Conservation (phyloP, 2,888 invertebrate genomes). For the Tipula helvola region DNA sequence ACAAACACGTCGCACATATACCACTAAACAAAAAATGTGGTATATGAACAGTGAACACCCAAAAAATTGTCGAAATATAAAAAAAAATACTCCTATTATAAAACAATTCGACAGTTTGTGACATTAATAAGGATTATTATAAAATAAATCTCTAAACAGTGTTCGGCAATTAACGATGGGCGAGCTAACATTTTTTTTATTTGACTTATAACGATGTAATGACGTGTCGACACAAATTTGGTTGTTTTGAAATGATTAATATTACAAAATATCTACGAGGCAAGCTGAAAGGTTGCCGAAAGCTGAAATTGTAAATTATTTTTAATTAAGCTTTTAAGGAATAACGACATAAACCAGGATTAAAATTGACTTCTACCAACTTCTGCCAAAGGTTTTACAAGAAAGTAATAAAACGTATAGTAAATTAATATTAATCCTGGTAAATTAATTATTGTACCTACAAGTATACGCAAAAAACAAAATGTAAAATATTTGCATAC, state of each 20-base stretch:
- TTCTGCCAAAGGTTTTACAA: not conserved
- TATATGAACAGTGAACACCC: too few species aligned
- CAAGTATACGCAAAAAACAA: not conserved
- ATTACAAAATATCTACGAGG: not conserved
- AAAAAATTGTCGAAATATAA: not conserved
- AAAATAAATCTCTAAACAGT: not conserved
- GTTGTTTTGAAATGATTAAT: too few species aligned
- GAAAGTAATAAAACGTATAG: not conserved
- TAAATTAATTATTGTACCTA: not conserved
- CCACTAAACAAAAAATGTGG: too few species aligned
- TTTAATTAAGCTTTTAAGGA: not conserved
- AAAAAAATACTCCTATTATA: not conserved
- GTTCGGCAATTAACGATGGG: not conserved
- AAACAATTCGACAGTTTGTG: not conserved
- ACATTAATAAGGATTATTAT: not conserved
- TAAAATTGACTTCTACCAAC: not conserved
- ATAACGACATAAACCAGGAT: not conserved
- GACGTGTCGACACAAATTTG: too few species aligned
- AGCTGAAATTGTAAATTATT: not conserved
- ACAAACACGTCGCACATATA: too few species aligned
- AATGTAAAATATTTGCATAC: not conserved
- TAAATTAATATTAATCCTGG: not conserved
- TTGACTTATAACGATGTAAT: too few species aligned
- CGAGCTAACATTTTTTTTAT: not conserved
- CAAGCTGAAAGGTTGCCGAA: not conserved